phyloP scores from a whole-genome alignment of 1,140 invertebrate species.

The Rhizoglyphus robini region DNA sequence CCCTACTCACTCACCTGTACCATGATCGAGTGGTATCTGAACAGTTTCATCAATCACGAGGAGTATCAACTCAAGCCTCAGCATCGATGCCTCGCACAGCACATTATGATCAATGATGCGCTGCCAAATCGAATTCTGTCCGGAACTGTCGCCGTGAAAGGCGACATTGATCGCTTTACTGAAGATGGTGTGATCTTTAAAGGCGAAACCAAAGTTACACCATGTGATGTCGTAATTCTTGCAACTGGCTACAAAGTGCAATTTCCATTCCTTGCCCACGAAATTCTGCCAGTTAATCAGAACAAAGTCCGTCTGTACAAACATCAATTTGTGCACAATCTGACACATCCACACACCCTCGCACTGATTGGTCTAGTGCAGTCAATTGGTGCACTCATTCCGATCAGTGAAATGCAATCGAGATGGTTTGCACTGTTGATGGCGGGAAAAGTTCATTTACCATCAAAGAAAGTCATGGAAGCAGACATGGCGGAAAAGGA shows the following conservation, averaged over 20 bases:
- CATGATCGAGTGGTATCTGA: constrained; percentile 22
- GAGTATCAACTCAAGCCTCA: constrained; percentile 36
- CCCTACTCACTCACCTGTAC: constrained; percentile 22
- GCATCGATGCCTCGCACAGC: constrained; percentile 36
- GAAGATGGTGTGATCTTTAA: no score
- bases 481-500: constrained; percentile 32
- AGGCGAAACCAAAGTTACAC: constrained; percentile 20
- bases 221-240: no score
- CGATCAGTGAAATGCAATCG: constrained; percentile 40
- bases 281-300: constrained; percentile 30
- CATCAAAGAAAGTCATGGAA: constrained; percentile 29
- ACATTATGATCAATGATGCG: constrained; percentile 44
- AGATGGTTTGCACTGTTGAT: no score
- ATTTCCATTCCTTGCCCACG: constrained; percentile 34
- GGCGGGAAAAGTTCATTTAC: constrained; percentile 25
- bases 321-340: no score
- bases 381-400: constrained; percentile 39
- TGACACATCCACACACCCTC: constrained; percentile 30
- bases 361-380: constrained; percentile 41
- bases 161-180: no score
- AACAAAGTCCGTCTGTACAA: no score
- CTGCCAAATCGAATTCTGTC: constrained; percentile 39
- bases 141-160: no score
- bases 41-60: constrained; percentile 37
- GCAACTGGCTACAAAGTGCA: no score